Conservation (phyloP, 2,113 vertebrate genomes). For the Merops nubicus region DNA sequence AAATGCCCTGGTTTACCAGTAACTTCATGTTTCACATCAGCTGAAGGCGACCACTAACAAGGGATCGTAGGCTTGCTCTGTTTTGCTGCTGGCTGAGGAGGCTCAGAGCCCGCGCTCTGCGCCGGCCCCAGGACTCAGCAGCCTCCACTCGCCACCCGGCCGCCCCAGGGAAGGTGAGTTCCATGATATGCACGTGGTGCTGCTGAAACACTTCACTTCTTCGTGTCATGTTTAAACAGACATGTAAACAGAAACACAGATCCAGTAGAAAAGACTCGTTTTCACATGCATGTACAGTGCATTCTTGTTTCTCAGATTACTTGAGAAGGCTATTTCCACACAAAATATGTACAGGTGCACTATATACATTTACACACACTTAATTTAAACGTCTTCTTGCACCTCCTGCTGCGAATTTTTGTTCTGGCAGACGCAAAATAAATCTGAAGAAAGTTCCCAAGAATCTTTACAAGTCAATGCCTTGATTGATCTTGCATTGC, state of each 20-base stretch:
- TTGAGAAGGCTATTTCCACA: conserved; percentile 43
- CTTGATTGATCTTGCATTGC: conserved; percentile 72
- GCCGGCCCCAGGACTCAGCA: too few species aligned
- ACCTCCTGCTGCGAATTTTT: conserved; percentile 42
- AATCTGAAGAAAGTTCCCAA: conserved; percentile 36
- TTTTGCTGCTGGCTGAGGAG: neutral
- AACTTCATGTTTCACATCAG: neutral
- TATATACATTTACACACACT: conserved; percentile 51
- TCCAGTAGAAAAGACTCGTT: conserved; percentile 68
- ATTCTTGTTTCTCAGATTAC: neutral
- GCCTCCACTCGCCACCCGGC: neutral
- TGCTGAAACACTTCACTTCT: neutral
- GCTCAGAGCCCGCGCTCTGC: neutral
- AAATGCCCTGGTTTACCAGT: neutral
- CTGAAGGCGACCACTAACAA: neutral
- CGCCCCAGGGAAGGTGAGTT: neutral
- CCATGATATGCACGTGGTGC: neutral
- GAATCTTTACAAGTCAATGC: conserved; percentile 27
- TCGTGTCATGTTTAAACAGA: conserved; percentile 6
- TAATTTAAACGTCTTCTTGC: conserved; percentile 33
- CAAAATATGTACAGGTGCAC: conserved; percentile 45
- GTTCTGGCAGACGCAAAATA: conserved; percentile 32
- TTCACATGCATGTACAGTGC: conserved; percentile 72
- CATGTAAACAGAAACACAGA: conserved; percentile 66
- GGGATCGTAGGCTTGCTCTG: neutral